These are phyloP conservation scores for Lophura nycthemera DNA, from an alignment of 2,113 vertebrate genomes.

Conservation along the genomic window DNA sequence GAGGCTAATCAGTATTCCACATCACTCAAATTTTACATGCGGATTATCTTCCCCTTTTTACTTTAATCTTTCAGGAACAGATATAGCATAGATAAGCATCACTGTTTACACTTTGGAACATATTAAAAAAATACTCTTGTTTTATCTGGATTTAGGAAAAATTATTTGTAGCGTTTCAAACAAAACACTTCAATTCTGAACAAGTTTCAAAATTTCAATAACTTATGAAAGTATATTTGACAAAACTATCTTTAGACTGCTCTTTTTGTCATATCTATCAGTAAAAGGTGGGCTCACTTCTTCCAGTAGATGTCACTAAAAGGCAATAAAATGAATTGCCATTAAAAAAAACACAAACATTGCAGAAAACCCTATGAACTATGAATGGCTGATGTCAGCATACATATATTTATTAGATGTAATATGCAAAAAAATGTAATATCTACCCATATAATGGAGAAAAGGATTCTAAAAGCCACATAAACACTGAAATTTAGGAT, in stretches of 20 bases:
- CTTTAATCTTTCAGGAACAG: not conserved
- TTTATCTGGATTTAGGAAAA: not conserved
- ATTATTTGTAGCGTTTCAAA: not conserved
- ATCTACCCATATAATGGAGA: not conserved
- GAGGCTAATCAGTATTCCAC: not conserved
- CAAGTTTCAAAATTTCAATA: not conserved
- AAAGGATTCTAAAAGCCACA: not conserved
- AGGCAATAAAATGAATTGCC: not conserved
- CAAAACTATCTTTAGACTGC: not conserved
- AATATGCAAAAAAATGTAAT: not conserved
- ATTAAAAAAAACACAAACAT: not conserved
- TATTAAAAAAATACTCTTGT: not conserved
- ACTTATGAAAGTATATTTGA: not conserved
- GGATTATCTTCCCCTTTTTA: not conserved
- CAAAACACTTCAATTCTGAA: not conserved
- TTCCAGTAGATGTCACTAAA: conserved; percentile 58
- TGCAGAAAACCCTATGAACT: not conserved
- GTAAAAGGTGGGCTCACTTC: not conserved
- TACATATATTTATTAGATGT: not conserved
- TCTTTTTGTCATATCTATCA: not conserved
- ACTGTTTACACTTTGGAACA: not conserved
- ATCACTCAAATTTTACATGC: not conserved
- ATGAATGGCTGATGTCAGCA: not conserved
- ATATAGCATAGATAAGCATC: not conserved
- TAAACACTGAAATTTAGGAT: not conserved